phyloP scores from a whole-genome alignment of 2,113 vertebrate genomes.

The Phoxinus phoxinus region DNA sequence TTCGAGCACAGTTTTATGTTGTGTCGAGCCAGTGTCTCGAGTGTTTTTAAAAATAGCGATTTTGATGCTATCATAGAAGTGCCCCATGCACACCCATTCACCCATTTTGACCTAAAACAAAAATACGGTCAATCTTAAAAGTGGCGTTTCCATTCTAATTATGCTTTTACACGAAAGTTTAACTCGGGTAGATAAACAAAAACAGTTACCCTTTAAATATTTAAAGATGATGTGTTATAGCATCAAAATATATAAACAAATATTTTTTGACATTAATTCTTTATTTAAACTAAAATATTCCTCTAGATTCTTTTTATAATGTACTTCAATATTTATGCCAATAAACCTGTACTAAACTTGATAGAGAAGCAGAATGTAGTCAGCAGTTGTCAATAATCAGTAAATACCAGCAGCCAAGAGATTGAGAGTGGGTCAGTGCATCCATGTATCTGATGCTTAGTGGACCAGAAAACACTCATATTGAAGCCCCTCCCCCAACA shows the following conservation, averaged over 20 bases:
- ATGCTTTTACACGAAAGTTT: too few relatives aligned
- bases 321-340: background rate
- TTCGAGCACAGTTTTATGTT: too few relatives aligned
- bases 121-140: too few relatives aligned
- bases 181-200: too few relatives aligned
- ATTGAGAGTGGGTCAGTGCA: conserved; percentile 31
- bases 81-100: too few relatives aligned
- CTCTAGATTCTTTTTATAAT: background rate
- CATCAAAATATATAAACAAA: too few relatives aligned
- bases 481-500: conserved; percentile 22
- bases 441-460: conserved; percentile 58
- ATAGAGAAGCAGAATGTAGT: background rate
- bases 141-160: too few relatives aligned
- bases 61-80: too few relatives aligned
- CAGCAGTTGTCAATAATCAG: background rate
- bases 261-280: background rate
- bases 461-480: conserved; percentile 43
- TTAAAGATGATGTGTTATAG: background rate
- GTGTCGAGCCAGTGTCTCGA: too few relatives aligned
- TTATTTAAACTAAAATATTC: background rate
- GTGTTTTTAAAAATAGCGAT: too few relatives aligned
- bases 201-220: too few relatives aligned
- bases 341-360: background rate
- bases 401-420: background rate
- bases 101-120: too few relatives aligned